These are phyloP conservation scores for Kradibia gibbosae DNA, from an alignment of 1,140 invertebrate species.

Conservation along the genomic window DNA sequence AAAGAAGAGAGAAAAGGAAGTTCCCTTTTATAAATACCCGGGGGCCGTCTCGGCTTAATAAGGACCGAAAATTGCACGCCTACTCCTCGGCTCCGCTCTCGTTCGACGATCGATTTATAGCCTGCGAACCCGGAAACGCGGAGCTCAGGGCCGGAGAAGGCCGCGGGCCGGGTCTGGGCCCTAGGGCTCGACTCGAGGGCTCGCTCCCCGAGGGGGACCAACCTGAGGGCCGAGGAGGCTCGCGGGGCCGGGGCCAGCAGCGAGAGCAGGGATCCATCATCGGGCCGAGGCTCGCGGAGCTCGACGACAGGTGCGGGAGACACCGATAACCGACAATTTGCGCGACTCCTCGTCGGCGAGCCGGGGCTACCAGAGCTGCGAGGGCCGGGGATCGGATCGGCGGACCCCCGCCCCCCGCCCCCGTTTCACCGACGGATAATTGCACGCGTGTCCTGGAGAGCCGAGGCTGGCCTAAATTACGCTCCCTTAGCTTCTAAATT, in stretches of 20 bases:
- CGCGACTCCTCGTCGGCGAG: not conserved
- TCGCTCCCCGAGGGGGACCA: too few species aligned
- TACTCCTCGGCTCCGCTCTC: not conserved
- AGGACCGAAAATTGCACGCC: constrained; percentile 37
- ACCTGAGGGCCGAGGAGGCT: too few species aligned
- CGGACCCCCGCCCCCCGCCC: too few species aligned
- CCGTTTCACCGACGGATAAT: not conserved
- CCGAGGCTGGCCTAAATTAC: not conserved
- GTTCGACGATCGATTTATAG: constrained; percentile 39
- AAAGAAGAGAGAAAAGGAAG: not conserved
- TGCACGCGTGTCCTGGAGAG: not conserved
- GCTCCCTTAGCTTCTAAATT: constrained; percentile 42
- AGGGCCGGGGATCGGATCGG: too few species aligned
- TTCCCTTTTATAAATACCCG: constrained; percentile 37
- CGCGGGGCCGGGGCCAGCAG: too few species aligned
- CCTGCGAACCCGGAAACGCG: constrained; percentile 33
- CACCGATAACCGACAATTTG: constrained; percentile 17
- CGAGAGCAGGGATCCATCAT: not conserved
- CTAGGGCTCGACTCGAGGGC: not conserved
- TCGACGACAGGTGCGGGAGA: constrained; percentile 6
- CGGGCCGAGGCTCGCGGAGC: not conserved
- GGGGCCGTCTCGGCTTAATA: constrained; percentile 25
- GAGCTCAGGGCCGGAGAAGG: not conserved
- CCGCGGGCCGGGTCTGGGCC: too few species aligned
- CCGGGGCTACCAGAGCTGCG: not conserved